These are phyloP conservation scores for Sphaerodactylus townsendi DNA, from an alignment of 2,113 vertebrate genomes.

Conservation along the genomic window DNA sequence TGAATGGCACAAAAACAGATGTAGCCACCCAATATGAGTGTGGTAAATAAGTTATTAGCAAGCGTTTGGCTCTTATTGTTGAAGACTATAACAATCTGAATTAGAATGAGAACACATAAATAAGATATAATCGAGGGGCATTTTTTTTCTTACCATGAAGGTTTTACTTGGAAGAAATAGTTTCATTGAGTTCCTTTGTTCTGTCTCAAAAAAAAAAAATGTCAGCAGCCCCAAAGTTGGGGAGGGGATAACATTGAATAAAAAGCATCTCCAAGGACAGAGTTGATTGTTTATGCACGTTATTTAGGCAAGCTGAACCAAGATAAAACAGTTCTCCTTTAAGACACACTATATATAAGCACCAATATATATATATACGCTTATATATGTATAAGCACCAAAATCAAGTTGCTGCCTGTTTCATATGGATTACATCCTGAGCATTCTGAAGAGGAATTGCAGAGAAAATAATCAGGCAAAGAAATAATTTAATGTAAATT, in stretches of 20 bases:
- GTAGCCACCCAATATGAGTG: not conserved
- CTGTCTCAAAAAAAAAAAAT: constrained; percentile 59
- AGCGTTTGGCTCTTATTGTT: constrained; percentile 34
- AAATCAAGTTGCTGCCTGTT: constrained; percentile 40
- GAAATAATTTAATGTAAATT: constrained; percentile 43
- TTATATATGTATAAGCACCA: not conserved
- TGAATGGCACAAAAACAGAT: constrained; percentile 24
- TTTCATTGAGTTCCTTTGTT: constrained; percentile 58
- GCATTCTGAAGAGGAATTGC: constrained; percentile 27
- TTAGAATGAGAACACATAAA: constrained; percentile 52
- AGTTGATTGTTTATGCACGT: constrained; percentile 52
- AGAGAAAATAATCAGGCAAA: constrained; percentile 12
- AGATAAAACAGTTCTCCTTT: constrained; percentile 45
- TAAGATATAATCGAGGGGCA: constrained; percentile 38
- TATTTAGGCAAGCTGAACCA: constrained; percentile 46
- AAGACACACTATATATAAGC: constrained; percentile 2
- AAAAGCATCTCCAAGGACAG: constrained; percentile 51
- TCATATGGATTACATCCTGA: constrained; percentile 27
- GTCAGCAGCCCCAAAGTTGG: constrained; percentile 35
- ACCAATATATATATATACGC: too few relatives aligned
- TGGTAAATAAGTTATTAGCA: constrained; percentile 48
- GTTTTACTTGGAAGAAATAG: constrained; percentile 34
- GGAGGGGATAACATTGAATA: constrained; percentile 18
- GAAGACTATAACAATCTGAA: constrained; percentile 42
- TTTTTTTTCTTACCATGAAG: constrained; percentile 51